Conservation (phyloP, 2,113 vertebrate genomes). For the Malurus alboscapulatus region DNA sequence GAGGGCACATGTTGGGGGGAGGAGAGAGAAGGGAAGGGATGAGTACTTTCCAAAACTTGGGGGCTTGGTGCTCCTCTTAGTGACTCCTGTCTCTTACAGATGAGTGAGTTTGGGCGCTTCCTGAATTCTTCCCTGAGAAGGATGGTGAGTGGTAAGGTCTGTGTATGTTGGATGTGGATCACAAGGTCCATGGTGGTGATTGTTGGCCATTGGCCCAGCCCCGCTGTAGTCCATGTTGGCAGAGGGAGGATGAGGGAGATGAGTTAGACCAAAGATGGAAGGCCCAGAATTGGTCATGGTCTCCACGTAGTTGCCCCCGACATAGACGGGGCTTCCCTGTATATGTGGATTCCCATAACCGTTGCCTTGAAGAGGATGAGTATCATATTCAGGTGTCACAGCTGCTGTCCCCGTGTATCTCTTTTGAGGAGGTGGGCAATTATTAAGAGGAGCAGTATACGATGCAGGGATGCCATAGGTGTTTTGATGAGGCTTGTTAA, state of each 20-base stretch:
- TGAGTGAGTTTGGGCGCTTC: conserved; percentile 98
- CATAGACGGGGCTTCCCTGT: conserved; percentile 96
- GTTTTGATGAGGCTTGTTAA: conserved; percentile 91
- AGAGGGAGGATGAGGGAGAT: conserved; percentile 88
- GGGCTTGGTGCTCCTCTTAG: conserved; percentile 69
- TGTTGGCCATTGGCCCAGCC: conserved; percentile 88
- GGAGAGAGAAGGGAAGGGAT: conserved; percentile 38
- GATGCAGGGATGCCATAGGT: conserved; percentile 89
- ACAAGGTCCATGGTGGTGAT: conserved; percentile 92
- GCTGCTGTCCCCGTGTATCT: conserved; percentile 86
- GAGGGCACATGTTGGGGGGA: not conserved
- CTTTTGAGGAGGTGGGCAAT: conserved; percentile 91
- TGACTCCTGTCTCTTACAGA: conserved; percentile 84
- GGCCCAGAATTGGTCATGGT: conserved; percentile 89
- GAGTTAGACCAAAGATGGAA: conserved; percentile 92
- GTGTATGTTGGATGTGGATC: conserved; percentile 94
- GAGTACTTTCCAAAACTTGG: conserved; percentile 68
- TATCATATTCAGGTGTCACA: conserved; percentile 91
- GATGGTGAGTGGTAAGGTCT: conserved; percentile 96
- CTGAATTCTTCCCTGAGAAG: conserved; percentile 99
- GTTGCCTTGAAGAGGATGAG: conserved; percentile 90
- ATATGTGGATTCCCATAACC: conserved; percentile 92
- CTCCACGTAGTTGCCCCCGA: conserved; percentile 93
- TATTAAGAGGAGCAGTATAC: conserved; percentile 86
- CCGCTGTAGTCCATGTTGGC: conserved; percentile 93